Conservation (phyloP, 1,140 invertebrate species). For the Planococcus citri region DNA sequence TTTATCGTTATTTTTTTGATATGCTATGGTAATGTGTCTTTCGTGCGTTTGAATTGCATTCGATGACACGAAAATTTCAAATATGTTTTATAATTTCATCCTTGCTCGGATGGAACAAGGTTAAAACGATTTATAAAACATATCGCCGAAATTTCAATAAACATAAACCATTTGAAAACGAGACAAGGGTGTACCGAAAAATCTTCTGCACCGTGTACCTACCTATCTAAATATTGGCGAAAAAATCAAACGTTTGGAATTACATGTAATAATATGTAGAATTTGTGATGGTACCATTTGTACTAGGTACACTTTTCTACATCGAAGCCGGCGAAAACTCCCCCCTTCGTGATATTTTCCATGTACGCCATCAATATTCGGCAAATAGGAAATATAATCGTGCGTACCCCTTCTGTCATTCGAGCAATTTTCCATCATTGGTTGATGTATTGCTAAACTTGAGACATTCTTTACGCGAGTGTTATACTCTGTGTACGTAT, state of each 20-base stretch:
- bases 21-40: no score
- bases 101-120: no score
- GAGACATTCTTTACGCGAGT: no score
- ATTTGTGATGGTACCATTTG: slow-evolving; percentile 20
- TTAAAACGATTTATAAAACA: no score
- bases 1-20: no score
- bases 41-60: no score
- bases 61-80: no score
- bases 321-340: not conserved
- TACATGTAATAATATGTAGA: no score
- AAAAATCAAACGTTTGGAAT: not conserved
- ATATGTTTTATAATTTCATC: no score
- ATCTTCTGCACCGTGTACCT: not conserved
- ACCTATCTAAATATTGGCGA: not conserved
- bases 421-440: not conserved
- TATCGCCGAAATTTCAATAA: not conserved
- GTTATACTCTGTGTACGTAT: no score
- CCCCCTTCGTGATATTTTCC: not conserved
- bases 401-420: not conserved
- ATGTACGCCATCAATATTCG: not conserved
- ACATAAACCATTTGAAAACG: not conserved
- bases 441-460: not conserved
- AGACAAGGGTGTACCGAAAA: not conserved
- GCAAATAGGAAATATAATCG: not conserved
- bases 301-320: slow-evolving; percentile 3